A percentile compares a stretch with the other conserved stretches of the same genome.
phyloP scores from a whole-genome alignment of 2,888 invertebrate genomes.

The Drosophila emarginata region DNA sequence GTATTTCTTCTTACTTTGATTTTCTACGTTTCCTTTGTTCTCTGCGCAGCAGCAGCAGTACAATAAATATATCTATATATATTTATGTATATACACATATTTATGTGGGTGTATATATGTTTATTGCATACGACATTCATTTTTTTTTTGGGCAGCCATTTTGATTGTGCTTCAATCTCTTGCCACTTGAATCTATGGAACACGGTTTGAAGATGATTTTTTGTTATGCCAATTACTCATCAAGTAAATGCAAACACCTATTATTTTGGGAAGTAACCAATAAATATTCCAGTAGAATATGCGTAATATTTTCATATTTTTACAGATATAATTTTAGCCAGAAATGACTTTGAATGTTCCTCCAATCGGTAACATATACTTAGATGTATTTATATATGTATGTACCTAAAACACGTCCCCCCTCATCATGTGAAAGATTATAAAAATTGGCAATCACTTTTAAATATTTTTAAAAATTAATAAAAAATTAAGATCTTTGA shows the following conservation, averaged over 20 bases:
- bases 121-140: slow-evolving; percentile 16
- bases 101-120: background rate
- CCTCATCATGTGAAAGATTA: too few relatives aligned
- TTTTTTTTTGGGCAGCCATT: slow-evolving; percentile 54
- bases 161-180: slow-evolving; percentile 45
- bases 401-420: too few relatives aligned
- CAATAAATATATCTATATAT: slow-evolving; percentile 19
- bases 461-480: too few relatives aligned
- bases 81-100: slow-evolving; percentile 4
- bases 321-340: too few relatives aligned
- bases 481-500: too few relatives aligned
- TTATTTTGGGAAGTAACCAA: too few relatives aligned
- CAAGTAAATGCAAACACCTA: background rate
- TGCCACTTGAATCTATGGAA: slow-evolving; percentile 36
- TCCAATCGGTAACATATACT: too few relatives aligned
- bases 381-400: too few relatives aligned
- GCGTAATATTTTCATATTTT: too few relatives aligned
- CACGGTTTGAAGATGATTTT: background rate
- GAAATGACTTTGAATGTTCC: too few relatives aligned
- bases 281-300: too few relatives aligned
- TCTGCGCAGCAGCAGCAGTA: slow-evolving; percentile 34
- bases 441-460: too few relatives aligned
- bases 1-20: slow-evolving; percentile 75
- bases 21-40: slow-evolving; percentile 65
- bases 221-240: slow-evolving; percentile 3